A percentile compares a stretch with the other conserved stretches of the same genome.
Conservation (phyloP, 2,888 invertebrate genomes). For the Pachydiplax longipennis region DNA sequence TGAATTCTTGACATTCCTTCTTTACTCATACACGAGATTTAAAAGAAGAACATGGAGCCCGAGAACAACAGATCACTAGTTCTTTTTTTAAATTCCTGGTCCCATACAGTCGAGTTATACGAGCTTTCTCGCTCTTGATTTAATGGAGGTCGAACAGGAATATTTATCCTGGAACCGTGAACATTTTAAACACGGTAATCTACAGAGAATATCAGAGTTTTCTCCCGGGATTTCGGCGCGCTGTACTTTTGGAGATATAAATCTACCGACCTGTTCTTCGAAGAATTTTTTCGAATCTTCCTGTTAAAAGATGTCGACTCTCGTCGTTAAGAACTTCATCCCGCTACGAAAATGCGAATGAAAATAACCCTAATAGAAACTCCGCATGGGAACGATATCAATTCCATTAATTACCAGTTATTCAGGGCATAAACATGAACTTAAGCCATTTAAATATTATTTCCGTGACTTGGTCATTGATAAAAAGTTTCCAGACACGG, state of each 20-base stretch:
- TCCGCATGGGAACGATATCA: background rate
- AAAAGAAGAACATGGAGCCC: background rate
- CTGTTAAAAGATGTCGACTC: background rate
- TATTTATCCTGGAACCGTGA: background rate
- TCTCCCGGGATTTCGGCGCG: background rate
- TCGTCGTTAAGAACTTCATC: background rate
- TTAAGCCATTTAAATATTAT: background rate
- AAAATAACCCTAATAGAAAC: background rate
- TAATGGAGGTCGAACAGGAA: background rate
- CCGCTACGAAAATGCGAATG: background rate
- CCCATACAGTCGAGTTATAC: background rate
- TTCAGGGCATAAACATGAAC: background rate
- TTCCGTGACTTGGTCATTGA: background rate
- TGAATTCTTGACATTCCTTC: background rate
- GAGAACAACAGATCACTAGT: background rate
- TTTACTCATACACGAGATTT: background rate
- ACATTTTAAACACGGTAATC: background rate
- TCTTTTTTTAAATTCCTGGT: background rate
- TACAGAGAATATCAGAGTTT: background rate
- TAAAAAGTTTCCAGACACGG: background rate
- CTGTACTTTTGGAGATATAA: background rate
- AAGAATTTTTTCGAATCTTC: background rate
- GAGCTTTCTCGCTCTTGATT: background rate
- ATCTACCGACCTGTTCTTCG: background rate
- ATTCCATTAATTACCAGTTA: background rate